These are phyloP conservation scores for Crossaster papposus DNA, from an alignment of 53 echinoderm and acorn worm genomes.

Conservation along the genomic window DNA sequence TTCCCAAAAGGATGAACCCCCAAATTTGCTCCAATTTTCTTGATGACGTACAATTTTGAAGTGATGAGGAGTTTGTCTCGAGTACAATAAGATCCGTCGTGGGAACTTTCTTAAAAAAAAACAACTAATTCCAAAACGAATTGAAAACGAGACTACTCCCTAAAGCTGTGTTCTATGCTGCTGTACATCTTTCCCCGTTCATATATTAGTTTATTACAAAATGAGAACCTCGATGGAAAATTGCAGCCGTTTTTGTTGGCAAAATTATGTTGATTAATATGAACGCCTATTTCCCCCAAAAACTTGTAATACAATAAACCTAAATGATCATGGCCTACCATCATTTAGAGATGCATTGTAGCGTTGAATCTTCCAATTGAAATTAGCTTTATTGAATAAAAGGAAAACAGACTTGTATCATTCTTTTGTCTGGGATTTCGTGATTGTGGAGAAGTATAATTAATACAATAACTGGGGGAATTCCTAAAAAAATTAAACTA, in stretches of 20 bases:
- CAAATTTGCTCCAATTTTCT: no score
- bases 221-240: no score
- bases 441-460: neutral
- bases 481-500: no score
- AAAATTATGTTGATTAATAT: neutral
- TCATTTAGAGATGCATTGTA: neutral
- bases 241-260: no score
- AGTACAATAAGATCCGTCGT: no score
- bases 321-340: neutral
- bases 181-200: no score
- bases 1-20: no score
- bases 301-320: neutral
- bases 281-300: neutral
- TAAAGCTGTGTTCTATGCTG: neutral
- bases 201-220: no score
- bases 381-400: constrained; percentile 51
- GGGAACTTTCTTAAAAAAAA: neutral
- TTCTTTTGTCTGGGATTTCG: neutral
- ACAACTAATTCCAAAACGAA: neutral
- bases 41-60: no score
- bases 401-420: neutral
- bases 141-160: no score
- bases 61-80: no score
- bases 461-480: no score
- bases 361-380: constrained; percentile 45